Conservation (phyloP, 1,140 invertebrate genomes). For the Drosophila neocordata region DNA sequence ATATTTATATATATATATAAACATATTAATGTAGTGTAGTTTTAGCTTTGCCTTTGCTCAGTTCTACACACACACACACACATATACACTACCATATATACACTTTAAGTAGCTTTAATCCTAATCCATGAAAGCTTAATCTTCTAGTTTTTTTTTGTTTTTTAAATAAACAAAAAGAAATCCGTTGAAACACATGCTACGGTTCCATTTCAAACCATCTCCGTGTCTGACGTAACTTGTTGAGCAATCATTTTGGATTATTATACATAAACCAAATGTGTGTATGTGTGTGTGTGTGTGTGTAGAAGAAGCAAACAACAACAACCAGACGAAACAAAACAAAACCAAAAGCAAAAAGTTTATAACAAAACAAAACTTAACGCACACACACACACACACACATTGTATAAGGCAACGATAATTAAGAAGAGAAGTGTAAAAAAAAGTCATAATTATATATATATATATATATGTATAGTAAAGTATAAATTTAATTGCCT, state of each 20-base stretch:
- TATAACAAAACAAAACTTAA: conserved; percentile 17
- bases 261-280: conserved; percentile 5
- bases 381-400: conserved; percentile 1
- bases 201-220: neutral
- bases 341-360: conserved; percentile 10
- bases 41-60: conserved; percentile 47
- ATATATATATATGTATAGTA: conserved; percentile 1
- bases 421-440: conserved; percentile 36
- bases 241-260: conserved; percentile 20
- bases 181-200: neutral
- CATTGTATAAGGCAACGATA: conserved; percentile 25
- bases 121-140: conserved; percentile 20
- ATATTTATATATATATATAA: neutral
- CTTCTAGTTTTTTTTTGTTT: no score
- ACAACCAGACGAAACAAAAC: neutral
- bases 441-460: conserved; percentile 10
- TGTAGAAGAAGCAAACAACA: neutral
- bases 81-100: conserved; percentile 1
- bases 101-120: conserved; percentile 17
- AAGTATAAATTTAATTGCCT: conserved; percentile 25
- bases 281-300: neutral
- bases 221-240: conserved; percentile 16
- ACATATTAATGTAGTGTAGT: neutral
- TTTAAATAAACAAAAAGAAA: no score
- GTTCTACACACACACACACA: conserved; percentile 31